Evolutionary conservation across 1,140 invertebrate genomes (phyloP).

Genomic region (Drosophila novamexicana): DNA sequence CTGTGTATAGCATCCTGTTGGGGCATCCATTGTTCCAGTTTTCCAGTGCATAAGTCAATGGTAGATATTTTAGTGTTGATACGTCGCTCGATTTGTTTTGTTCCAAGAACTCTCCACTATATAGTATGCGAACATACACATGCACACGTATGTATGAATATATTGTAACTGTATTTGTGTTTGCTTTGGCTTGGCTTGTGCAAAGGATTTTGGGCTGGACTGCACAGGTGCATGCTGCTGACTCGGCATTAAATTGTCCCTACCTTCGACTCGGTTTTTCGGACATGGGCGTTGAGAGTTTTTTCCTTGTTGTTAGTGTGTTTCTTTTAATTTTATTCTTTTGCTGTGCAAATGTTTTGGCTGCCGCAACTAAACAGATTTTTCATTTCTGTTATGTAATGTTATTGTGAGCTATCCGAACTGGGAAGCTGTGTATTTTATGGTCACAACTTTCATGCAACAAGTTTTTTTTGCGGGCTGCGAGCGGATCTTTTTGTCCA

Average conservation of each 20-base stretch:
- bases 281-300: constrained; percentile 50
- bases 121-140: not conserved
- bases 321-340: constrained; percentile 67
- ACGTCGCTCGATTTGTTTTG: constrained; percentile 82
- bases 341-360: constrained; percentile 70
- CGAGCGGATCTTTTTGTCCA: not conserved
- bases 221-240: constrained; percentile 78
- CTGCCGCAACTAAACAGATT: constrained; percentile 66
- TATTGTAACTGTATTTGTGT: constrained; percentile 46
- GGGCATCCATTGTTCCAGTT: constrained; percentile 72
- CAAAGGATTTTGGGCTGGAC: constrained; percentile 64
- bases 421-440: constrained; percentile 44
- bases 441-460: constrained; percentile 63
- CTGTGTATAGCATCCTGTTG: constrained; percentile 33
- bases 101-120: constrained; percentile 28
- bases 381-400: constrained; percentile 61
- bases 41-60: constrained; percentile 82
- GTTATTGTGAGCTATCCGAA: constrained; percentile 39
- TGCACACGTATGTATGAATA: constrained; percentile 15
- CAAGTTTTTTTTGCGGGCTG: constrained; percentile 36
- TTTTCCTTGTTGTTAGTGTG: constrained; percentile 54
- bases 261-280: constrained; percentile 30
- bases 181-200: constrained; percentile 63
- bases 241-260: constrained; percentile 57
- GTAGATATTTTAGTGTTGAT: constrained; percentile 78